phyloP scores from a whole-genome alignment of 1,140 invertebrate genomes.

The Drosophila ananassae region DNA sequence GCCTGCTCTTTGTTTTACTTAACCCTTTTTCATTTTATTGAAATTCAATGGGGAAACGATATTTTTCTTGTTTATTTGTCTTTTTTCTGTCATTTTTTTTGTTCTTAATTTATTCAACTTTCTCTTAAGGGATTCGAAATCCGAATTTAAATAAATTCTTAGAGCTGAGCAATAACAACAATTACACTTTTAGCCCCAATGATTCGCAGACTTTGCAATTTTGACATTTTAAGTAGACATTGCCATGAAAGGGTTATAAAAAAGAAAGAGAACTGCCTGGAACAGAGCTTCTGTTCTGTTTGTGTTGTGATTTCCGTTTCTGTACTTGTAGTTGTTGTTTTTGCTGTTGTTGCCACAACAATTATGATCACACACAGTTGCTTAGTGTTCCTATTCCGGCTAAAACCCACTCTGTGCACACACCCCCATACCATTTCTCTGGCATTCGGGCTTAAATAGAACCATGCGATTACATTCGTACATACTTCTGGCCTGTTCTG shows the following conservation, averaged over 20 bases:
- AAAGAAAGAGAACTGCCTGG: conserved; percentile 25
- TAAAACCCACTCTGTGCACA: conserved; percentile 2
- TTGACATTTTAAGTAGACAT: conserved; percentile 64
- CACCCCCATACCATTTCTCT: conserved; percentile 4
- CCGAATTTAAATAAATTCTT: conserved; percentile 25
- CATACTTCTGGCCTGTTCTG: conserved; percentile 4
- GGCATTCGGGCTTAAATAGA: conserved; percentile 63
- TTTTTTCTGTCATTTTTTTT: conserved; percentile 1
- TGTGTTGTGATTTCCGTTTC: conserved; percentile 46
- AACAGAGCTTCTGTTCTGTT: conserved; percentile 46
- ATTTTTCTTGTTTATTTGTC: conserved; percentile 18
- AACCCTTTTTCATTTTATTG: conserved; percentile 13
- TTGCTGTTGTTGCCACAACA: conserved; percentile 52
- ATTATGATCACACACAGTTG: conserved; percentile 64
- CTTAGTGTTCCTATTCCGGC: conserved; percentile 30
- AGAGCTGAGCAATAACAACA: conserved; percentile 15
- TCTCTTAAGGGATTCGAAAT: conserved; percentile 2
- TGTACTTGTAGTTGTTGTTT: conserved; percentile 20
- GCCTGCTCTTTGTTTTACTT: conserved; percentile 41
- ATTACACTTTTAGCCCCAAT: conserved; percentile 27
- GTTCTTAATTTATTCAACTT: conserved; percentile 28
- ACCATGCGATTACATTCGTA: conserved; percentile 49
- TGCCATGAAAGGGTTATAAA: conserved; percentile 35
- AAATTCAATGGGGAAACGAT: conserved; percentile 25
- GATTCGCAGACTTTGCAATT: conserved; percentile 54